These are phyloP conservation scores for Bacillus rossius DNA, from an alignment of 1,140 invertebrate genomes.

Conservation along the genomic window DNA sequence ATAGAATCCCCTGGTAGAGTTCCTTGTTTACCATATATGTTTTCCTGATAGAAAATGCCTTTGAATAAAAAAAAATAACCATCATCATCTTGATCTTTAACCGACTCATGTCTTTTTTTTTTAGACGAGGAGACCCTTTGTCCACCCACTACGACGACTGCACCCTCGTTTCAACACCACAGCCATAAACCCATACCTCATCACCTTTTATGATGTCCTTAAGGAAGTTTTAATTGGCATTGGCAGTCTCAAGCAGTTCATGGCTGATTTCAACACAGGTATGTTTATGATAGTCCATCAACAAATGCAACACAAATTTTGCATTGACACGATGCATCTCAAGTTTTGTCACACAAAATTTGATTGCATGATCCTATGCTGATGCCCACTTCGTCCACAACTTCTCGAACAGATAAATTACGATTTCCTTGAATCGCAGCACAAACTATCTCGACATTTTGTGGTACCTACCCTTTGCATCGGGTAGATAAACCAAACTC, in stretches of 20 bases:
- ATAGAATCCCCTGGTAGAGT: not conserved
- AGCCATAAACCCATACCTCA: not conserved
- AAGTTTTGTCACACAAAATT: conserved; percentile 1
- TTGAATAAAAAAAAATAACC: not conserved
- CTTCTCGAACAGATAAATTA: no score
- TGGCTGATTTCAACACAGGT: not conserved
- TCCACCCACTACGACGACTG: conserved; percentile 1
- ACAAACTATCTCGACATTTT: not conserved
- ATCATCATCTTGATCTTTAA: not conserved
- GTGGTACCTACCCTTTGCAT: no score
- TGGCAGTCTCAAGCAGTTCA: not conserved
- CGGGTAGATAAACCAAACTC: no score
- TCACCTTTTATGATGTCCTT: not conserved
- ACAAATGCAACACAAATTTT: not conserved
- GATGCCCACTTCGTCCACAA: no score
- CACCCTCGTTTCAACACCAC: not conserved
- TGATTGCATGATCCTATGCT: no score
- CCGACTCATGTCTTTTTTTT: not conserved
- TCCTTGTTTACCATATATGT: not conserved
- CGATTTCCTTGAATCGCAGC: not conserved
- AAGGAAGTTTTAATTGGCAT: not conserved
- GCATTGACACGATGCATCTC: not conserved
- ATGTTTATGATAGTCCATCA: not conserved
- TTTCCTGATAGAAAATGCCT: not conserved
- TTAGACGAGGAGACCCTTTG: not conserved